Conservation (phyloP, 2,888 invertebrate genomes). For the Philereme vetulata region DNA sequence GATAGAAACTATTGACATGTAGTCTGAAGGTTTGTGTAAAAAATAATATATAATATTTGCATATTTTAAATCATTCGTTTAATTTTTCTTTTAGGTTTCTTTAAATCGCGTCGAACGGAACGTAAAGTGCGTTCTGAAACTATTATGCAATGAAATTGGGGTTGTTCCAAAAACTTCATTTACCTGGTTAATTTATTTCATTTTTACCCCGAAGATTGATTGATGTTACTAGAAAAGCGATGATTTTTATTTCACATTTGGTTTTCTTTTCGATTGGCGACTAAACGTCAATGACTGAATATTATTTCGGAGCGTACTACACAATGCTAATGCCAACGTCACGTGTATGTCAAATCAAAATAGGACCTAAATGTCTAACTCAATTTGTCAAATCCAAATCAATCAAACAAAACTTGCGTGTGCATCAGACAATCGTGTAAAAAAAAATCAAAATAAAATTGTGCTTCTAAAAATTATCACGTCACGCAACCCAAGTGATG, state of each 20-base stretch:
- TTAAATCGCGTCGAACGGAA: neutral
- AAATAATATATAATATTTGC: too few relatives aligned
- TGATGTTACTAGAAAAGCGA: too few relatives aligned
- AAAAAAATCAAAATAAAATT: constrained; percentile 46
- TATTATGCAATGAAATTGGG: neutral
- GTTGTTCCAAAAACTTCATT: too few relatives aligned
- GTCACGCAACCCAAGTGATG: constrained; percentile 62
- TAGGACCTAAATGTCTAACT: neutral
- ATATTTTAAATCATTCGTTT: too few relatives aligned
- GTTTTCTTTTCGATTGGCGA: too few relatives aligned
- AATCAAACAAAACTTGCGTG: constrained; percentile 48
- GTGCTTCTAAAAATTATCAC: constrained; percentile 42
- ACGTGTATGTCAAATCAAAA: neutral
- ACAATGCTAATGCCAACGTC: neutral
- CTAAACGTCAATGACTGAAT: too few relatives aligned
- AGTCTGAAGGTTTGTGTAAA: too few relatives aligned
- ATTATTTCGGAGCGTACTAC: constrained; percentile 1
- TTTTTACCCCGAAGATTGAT: too few relatives aligned
- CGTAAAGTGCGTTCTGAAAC: neutral
- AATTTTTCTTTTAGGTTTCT: too few relatives aligned
- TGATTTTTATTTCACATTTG: too few relatives aligned
- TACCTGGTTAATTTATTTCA: too few relatives aligned
- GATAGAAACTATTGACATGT: too few relatives aligned
- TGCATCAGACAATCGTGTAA: constrained; percentile 47
- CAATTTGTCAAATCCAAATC: constrained; percentile 10